These are phyloP conservation scores for Scaptomyza cyrtandrae DNA, from an alignment of 2,888 invertebrate genomes.

Conservation along the genomic window DNA sequence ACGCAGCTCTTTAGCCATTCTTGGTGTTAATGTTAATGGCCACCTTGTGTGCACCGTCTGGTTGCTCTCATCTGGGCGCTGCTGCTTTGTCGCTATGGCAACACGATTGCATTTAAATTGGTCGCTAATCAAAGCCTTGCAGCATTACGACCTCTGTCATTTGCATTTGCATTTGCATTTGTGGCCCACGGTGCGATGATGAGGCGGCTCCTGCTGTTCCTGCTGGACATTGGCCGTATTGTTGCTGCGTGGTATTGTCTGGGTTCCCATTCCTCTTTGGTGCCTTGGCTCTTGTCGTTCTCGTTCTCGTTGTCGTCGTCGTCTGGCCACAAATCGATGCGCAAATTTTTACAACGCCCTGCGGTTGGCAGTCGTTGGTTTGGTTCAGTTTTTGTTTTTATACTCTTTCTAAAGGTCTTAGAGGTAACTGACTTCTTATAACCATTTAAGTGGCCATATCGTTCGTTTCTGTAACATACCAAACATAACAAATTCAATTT, in stretches of 20 bases:
- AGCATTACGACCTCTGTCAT: slow-evolving; percentile 45
- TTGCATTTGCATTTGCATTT: slow-evolving; percentile 76
- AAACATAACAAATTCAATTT: too few species aligned
- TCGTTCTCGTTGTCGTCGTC: slow-evolving; percentile 27
- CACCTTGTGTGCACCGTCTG: slow-evolving; percentile 28
- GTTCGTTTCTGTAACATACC: too few species aligned
- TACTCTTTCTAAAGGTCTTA: slow-evolving; percentile 29
- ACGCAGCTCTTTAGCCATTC: slow-evolving; percentile 32
- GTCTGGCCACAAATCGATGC: slow-evolving; percentile 78
- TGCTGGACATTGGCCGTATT: slow-evolving; percentile 52
- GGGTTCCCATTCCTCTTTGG: slow-evolving; percentile 39
- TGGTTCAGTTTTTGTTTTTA: slow-evolving; percentile 23
- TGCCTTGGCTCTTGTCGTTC: slow-evolving; percentile 47
- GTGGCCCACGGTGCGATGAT: slow-evolving; percentile 66
- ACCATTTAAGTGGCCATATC: too few species aligned
- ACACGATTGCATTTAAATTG: slow-evolving; percentile 75
- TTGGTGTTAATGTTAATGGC: slow-evolving; percentile 40
- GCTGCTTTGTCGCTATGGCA: slow-evolving; percentile 31
- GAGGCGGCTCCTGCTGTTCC: slow-evolving; percentile 38
- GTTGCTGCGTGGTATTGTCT: slow-evolving; percentile 53
- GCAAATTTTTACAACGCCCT: slow-evolving; percentile 74
- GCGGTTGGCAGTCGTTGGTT: slow-evolving; percentile 64
- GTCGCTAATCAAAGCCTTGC: slow-evolving; percentile 67
- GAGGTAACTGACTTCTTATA: not conserved
- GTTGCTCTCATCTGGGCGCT: slow-evolving; percentile 16